Evolutionary conservation across 2,888 invertebrate genomes (phyloP), one percentile per base, ranked within the genome.

Genomic region (Dolomedes plantarius): DNA sequence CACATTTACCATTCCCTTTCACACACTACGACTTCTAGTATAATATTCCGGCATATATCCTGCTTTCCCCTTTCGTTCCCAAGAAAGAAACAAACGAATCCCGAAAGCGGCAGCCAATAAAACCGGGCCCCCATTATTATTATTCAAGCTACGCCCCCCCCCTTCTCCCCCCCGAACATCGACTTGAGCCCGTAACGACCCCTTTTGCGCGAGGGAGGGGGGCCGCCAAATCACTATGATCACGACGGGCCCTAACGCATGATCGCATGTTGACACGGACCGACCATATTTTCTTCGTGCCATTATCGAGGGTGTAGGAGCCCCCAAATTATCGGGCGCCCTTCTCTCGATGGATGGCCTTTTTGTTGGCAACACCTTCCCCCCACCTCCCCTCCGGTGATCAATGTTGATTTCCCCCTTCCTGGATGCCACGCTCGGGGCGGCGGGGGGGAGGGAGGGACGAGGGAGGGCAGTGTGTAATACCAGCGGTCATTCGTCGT

Each of bases 231-330:
- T 77, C 73, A 77, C 77, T 78, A 73, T 77, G 77, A 78, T 77
- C 77, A 77, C 27, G 67, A 27, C 39, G n/a, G 73, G 73, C 46
- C 71, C 80, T 81, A 81, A 81, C 81, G 81, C 77, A 65, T 73
- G 77, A 77, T 77, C 72, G 83, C 82, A 69, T 76, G 75, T 76
- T 77, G 83, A 72, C 72, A 72, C 36, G 73, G 71, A 19, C 67
- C 67, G 76, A 85, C 77, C 77, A 77, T 85, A 85, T 85, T 85
- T 83, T 83, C 69, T 83, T 75, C 76, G 71, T 71, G 76, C 77
- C 75, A 81, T 81, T 81, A 81, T 81, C 78, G 62, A 31, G 81
- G 82, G 73, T 29, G 74, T 64, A 36, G 74, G 64, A 64, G 64
- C 74, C 74, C 83, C 73, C 77, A 85, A 78, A 77, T 78, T 73